Evolutionary conservation across 2,113 vertebrate species (phyloP).

Genomic region (Trichechus manatus): DNA sequence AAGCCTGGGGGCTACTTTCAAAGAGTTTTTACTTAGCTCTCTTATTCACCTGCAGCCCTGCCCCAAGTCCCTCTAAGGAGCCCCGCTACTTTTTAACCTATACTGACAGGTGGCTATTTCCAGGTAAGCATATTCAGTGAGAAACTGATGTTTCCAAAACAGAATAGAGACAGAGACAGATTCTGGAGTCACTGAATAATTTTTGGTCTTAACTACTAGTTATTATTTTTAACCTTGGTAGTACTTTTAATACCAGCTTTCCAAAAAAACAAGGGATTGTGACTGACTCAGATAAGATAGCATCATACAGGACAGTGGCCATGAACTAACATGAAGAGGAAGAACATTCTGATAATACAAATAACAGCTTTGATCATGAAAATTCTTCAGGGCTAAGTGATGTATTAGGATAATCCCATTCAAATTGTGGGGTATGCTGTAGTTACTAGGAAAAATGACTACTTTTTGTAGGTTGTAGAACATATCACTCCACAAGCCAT

Average conservation of each 20-base stretch:
- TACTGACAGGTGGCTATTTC: not conserved
- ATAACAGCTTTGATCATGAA: slow-evolving; percentile 1
- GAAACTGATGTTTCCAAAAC: not conserved
- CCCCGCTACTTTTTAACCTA: not conserved
- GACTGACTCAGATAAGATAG: not conserved
- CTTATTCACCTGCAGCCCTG: not conserved
- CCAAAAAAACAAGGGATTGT: not conserved
- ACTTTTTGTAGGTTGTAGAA: not conserved
- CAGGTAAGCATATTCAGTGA: not conserved
- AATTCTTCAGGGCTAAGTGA: not conserved
- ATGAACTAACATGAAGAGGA: not conserved
- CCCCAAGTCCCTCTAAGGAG: not conserved
- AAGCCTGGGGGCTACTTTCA: not conserved
- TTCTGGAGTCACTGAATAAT: not conserved
- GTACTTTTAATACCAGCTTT: not conserved
- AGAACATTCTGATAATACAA: not conserved
- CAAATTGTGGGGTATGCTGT: not conserved
- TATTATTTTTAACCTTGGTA: not conserved
- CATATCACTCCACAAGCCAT: not conserved
- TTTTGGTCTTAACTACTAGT: not conserved
- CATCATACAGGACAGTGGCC: not conserved
- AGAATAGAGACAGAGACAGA: not conserved
- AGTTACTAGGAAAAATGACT: not conserved
- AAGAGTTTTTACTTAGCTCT: not conserved
- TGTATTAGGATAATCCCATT: not conserved